Evolutionary conservation across 2,888 invertebrate species (phyloP).

Genomic region (Temnothorax unifasciatus): DNA sequence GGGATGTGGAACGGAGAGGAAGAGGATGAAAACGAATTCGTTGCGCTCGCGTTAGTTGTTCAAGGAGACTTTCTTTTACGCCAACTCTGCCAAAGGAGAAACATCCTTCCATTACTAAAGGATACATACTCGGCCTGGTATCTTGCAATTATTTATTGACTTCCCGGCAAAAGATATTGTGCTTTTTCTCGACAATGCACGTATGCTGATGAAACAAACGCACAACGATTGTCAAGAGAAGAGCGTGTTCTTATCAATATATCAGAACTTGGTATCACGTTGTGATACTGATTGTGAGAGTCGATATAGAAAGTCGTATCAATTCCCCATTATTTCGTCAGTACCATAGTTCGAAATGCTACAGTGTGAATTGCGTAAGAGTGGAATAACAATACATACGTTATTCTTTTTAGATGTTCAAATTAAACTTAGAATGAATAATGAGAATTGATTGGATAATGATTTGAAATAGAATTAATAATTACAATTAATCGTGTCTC

Average conservation of each 20-base stretch:
- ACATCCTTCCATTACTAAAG: slow-evolving; percentile 44
- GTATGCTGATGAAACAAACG: slow-evolving; percentile 3
- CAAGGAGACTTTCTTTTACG: slow-evolving; percentile 40
- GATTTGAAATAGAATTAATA: not conserved
- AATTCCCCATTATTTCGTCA: not conserved
- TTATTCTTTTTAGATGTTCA: not conserved
- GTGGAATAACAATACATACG: not conserved
- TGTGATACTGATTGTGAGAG: not conserved
- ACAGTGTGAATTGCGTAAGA: not conserved
- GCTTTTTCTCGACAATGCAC: not conserved
- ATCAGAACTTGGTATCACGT: slow-evolving; percentile 1
- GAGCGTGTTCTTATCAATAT: slow-evolving; percentile 32
- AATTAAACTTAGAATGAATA: not conserved
- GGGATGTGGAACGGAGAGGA: not conserved
- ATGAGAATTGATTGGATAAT: not conserved
- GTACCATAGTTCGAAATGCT: not conserved
- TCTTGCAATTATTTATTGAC: slow-evolving; percentile 55
- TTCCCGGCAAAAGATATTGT: slow-evolving; percentile 37
- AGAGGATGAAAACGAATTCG: slow-evolving; percentile 35
- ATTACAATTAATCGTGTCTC: not conserved
- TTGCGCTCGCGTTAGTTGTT: slow-evolving; percentile 37
- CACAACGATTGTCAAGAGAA: not conserved
- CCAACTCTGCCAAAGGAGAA: slow-evolving; percentile 49
- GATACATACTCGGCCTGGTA: slow-evolving; percentile 13
- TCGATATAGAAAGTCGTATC: slow-evolving; percentile 14